A percentile compares a stretch with the other conserved stretches of the same genome.
Evolutionary conservation across 2,113 vertebrate species (phyloP).

Genomic region (Pelvicachromis taeniatus): DNA sequence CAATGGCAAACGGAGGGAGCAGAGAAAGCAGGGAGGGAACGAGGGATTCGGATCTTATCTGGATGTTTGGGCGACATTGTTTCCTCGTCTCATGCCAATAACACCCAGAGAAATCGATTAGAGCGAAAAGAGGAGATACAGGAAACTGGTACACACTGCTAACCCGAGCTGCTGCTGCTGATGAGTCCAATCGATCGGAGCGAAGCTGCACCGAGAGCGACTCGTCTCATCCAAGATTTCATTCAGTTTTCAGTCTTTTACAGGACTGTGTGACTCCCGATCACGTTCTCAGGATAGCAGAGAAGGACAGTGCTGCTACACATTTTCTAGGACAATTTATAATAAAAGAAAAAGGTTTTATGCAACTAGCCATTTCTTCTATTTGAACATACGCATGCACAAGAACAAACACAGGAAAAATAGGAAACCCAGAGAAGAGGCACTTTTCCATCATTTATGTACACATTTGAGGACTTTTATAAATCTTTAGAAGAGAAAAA

Average conservation of each 20-base stretch:
- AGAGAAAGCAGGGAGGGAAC: not conserved
- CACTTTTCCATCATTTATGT: rapidly evolving
- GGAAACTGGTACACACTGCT: not conserved
- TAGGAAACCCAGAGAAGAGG: not conserved
- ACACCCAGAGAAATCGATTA: not conserved
- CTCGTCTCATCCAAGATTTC: not conserved
- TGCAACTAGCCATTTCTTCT: rapidly evolving
- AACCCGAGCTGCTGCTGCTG: not conserved
- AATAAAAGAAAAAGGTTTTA: not conserved
- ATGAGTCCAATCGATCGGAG: not conserved
- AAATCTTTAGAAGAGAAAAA: not conserved
- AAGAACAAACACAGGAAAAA: rapidly evolving
- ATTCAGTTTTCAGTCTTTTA: not conserved
- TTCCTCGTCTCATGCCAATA: not conserved
- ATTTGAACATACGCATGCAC: not conserved
- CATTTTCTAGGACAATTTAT: not conserved
- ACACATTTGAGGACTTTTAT: not conserved
- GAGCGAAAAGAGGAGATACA: not conserved
- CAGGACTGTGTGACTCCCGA: not conserved
- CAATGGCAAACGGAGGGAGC: not conserved
- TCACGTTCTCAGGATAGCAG: no score
- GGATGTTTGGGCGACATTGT: not conserved
- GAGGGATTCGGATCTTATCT: not conserved
- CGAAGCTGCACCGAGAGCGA: not conserved
- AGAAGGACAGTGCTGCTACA: not conserved